Percentiles rank a stretch among this genome's conserved stretches.
These are phyloP conservation scores for Rhagoletis pomonella DNA, from an alignment of 1,140 invertebrate species.

Conservation along the genomic window DNA sequence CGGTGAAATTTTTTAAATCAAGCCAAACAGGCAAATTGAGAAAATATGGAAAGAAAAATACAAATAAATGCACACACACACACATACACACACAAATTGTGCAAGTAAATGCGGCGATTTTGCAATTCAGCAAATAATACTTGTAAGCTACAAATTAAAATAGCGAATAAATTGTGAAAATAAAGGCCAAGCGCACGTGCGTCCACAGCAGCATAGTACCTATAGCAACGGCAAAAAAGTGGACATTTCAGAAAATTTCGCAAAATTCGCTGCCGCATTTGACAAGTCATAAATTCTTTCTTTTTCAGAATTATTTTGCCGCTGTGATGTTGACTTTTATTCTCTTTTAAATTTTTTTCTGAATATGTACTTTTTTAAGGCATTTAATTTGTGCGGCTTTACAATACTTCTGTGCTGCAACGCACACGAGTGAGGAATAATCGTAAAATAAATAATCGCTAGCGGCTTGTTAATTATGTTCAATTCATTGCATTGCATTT, in stretches of 20 bases:
- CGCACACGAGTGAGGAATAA: too few species aligned
- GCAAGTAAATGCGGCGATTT: slow-evolving; percentile 23
- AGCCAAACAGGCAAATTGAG: neutral
- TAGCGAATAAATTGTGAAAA: slow-evolving; percentile 36
- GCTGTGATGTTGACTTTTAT: too few species aligned
- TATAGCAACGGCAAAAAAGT: neutral
- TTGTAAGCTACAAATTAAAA: slow-evolving; percentile 33
- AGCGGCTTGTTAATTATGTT: neutral
- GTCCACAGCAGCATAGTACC: neutral
- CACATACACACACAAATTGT: neutral
- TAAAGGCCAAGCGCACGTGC: slow-evolving; percentile 37
- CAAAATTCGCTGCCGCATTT: slow-evolving; percentile 23
- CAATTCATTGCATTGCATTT: neutral
- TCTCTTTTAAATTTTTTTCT: too few species aligned
- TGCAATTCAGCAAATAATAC: slow-evolving; percentile 35
- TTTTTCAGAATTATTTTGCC: neutral
- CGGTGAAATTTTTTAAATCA: slow-evolving; percentile 32
- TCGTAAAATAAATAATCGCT: slow-evolving; percentile 39
- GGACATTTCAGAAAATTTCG: neutral
- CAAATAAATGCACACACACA: neutral
- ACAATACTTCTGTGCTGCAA: neutral
- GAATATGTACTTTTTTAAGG: neutral
- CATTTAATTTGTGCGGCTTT: slow-evolving; percentile 27
- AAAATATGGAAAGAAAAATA: neutral
- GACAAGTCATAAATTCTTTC: slow-evolving; percentile 40